A percentile compares a stretch with the other conserved stretches of the same genome.
Evolutionary conservation across 2,797 vertebrate species (phyloP).

Genomic region (Loriculus beryllinus): DNA sequence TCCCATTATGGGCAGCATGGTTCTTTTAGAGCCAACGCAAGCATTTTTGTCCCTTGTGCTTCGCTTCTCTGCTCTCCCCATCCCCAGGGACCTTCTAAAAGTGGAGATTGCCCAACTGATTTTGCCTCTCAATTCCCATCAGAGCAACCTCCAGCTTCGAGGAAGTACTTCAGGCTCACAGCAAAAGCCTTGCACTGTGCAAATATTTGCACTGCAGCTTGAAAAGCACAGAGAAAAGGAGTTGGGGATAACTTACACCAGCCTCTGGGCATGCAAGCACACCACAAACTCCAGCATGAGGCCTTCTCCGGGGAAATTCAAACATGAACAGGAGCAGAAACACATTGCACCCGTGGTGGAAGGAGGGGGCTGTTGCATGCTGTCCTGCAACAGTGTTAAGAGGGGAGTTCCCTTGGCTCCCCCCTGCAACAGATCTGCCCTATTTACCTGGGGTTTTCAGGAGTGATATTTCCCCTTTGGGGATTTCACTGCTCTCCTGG

Average conservation of each 20-base stretch:
- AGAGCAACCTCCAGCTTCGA: not conserved
- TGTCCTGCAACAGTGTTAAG: not conserved
- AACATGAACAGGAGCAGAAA: not conserved
- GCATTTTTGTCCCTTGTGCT: rapidly evolving
- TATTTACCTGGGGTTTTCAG: not conserved
- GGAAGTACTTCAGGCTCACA: constrained; percentile 18
- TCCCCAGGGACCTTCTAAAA: not conserved
- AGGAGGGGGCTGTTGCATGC: not conserved
- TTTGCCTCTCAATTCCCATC: not conserved
- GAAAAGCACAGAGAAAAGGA: not conserved
- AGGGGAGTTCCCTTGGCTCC: not conserved
- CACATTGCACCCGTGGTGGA: not conserved
- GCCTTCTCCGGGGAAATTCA: not conserved
- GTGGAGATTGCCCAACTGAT: not conserved
- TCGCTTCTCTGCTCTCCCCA: not conserved
- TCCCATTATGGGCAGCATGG: not conserved
- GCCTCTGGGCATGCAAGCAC: not conserved
- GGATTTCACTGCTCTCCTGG: not conserved
- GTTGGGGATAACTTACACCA: not conserved
- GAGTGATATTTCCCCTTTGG: not conserved
- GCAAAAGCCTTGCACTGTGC: not conserved
- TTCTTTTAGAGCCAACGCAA: not conserved
- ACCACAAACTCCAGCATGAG: not conserved
- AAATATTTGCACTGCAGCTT: constrained; percentile 58
- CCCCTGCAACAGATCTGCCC: not conserved